Percentiles rank a stretch among this genome's conserved stretches.
Evolutionary conservation across 2,888 invertebrate genomes (phyloP).

Genomic region (Drosophila ezoana): DNA sequence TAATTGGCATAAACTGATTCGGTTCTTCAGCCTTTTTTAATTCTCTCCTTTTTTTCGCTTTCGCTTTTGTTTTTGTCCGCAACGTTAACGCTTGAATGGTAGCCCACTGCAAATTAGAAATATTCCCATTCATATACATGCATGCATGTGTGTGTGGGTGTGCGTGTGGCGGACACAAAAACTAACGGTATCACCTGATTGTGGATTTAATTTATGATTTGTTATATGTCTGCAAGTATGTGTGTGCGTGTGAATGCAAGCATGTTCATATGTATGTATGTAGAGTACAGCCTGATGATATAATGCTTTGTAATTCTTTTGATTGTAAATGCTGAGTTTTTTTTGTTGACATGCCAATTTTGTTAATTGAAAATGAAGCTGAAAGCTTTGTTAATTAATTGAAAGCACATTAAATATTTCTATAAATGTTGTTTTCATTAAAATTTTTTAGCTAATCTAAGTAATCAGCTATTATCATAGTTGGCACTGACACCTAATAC

Average conservation of each 20-base stretch:
- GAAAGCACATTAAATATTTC: constrained; percentile 2
- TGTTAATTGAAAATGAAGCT: constrained; percentile 7
- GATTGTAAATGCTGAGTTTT: background rate
- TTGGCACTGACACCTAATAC: too few relatives aligned
- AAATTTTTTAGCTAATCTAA: background rate
- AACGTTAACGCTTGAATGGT: constrained; percentile 11
- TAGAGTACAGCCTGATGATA: constrained; percentile 5
- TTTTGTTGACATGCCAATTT: background rate
- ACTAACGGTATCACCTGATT: constrained; percentile 28
- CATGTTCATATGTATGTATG: background rate
- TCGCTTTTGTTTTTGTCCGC: constrained; percentile 2
- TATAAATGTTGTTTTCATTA: background rate
- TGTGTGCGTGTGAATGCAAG: background rate
- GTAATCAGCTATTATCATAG: background rate
- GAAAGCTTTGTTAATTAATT: constrained; percentile 9
- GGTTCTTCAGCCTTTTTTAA: constrained; percentile 29
- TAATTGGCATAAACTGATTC: constrained; percentile 66
- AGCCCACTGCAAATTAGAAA: constrained; percentile 22
- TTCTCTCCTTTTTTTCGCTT: background rate
- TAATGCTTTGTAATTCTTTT: constrained; percentile 1
- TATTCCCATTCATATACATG: background rate
- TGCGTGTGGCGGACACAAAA: constrained; percentile 8
- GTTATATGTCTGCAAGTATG: constrained; percentile 1
- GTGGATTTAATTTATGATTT: constrained; percentile 30
- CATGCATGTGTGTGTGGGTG: background rate